Evolutionary conservation across 2,797 vertebrate species (phyloP).

Genomic region (Podargus strigoides): DNA sequence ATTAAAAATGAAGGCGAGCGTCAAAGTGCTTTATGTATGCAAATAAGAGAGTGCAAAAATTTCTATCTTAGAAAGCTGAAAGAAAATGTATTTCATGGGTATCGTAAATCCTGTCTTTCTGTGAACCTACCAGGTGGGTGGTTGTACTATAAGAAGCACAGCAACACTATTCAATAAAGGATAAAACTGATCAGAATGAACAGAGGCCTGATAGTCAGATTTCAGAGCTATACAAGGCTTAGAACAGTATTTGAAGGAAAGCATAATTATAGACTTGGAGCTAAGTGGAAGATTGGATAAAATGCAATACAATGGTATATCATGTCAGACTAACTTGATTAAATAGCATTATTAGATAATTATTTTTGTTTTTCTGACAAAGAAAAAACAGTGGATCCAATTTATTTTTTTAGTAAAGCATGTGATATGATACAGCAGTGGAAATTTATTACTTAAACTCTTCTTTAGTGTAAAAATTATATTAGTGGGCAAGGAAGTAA

Average conservation of each 20-base stretch:
- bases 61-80: background rate
- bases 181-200: background rate
- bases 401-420: background rate
- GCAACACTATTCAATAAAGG: background rate
- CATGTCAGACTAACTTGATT: background rate
- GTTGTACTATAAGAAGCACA: background rate
- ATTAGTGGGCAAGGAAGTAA: background rate
- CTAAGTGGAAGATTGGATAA: slow-evolving; percentile 1
- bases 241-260: background rate
- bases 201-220: background rate
- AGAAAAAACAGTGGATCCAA: background rate
- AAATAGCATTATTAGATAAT: no score
- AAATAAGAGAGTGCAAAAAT: background rate
- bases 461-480: background rate
- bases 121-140: background rate
- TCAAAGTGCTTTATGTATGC: background rate
- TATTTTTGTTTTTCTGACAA: background rate
- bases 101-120: background rate
- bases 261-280: background rate
- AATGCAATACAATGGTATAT: background rate
- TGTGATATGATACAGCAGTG: background rate
- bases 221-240: background rate
- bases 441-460: background rate
- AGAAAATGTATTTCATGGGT: background rate
- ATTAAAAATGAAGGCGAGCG: background rate